phyloP scores from a whole-genome alignment of 2,888 invertebrate species.

The Encarsia formosa region DNA sequence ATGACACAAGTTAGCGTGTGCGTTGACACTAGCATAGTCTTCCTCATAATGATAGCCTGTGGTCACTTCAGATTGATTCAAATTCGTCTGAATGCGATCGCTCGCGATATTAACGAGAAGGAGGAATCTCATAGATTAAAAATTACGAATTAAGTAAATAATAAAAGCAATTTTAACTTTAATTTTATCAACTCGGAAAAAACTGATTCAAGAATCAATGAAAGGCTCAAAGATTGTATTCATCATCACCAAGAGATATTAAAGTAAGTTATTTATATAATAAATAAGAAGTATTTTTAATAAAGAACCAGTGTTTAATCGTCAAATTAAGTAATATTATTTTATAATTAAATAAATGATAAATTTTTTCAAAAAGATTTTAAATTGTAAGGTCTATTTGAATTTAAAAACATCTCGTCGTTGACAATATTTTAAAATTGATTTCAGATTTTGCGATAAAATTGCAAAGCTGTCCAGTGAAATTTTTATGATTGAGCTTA shows the following conservation, averaged over 20 bases:
- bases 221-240: neutral
- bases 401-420: no score
- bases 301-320: no score
- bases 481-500: slow-evolving; percentile 21
- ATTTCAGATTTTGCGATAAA: slow-evolving; percentile 16
- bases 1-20: slow-evolving; percentile 21
- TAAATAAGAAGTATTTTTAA: no score
- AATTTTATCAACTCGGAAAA: neutral
- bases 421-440: no score
- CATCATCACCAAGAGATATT: slow-evolving; percentile 13
- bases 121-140: no score
- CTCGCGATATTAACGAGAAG: neutral
- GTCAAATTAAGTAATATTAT: no score
- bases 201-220: neutral
- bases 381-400: no score
- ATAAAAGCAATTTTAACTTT: no score
- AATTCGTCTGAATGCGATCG: neutral
- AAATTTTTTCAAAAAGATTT: no score
- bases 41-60: slow-evolving; percentile 21
- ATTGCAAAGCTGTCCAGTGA: slow-evolving; percentile 12
- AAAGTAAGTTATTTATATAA: slow-evolving; percentile 2
- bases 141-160: no score
- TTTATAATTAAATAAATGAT: no score
- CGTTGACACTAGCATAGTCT: slow-evolving; percentile 17
- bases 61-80: slow-evolving; percentile 17